Evolutionary conservation across 2,113 vertebrate genomes (phyloP), one percentile per base, ranked within the genome.

Genomic region (Solenodon paradoxus): DNA sequence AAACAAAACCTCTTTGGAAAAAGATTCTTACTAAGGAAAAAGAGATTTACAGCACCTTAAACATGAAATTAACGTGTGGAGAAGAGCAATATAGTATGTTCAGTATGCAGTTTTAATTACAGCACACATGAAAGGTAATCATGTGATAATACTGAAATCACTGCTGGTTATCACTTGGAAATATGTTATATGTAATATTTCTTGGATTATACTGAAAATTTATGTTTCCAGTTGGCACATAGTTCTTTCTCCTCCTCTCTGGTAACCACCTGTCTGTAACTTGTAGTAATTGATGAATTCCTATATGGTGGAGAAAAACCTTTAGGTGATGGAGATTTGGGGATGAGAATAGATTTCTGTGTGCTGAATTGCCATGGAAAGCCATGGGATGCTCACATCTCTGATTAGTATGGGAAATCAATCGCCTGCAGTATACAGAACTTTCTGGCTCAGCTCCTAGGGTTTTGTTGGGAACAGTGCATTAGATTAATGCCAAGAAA

Each of bases 271-370:
- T 78, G 28, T 20, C 10, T 94, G 35, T 90, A 71, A 86, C 16
- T 84, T 68, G 49, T 72, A 79, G n/a, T 78, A 92, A 86, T 61
- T 80, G 40, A 80, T 80, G 88, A 92, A 80, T 91, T 92, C 4
- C 49, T 92, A 0, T 35, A 26, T 42, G 30, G 16, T 78, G 30
- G 51, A 86, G 75, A 90, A 96, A 86, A 81, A 61, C 38, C 19
- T 80, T 49, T 47, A 38, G 19, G 17, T 57, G 63, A 28, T 55
- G 28, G 26, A 15, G 15, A 32, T 91, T 83, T 94, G 66, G 85
- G 42, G 3, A 2, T 88, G 7, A 24, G 64, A 13, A 35, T 40
- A 61, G 63, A 45, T 81, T 97, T 92, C 20, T 20, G 19, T 90
- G 24, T 40, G 35, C 35, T 38, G 66, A 9, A 15, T 80, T 64